Percentiles rank a stretch among this genome's conserved stretches.
phyloP scores from a whole-genome alignment of 2,888 invertebrate genomes.

The Stenodema calcarata region DNA sequence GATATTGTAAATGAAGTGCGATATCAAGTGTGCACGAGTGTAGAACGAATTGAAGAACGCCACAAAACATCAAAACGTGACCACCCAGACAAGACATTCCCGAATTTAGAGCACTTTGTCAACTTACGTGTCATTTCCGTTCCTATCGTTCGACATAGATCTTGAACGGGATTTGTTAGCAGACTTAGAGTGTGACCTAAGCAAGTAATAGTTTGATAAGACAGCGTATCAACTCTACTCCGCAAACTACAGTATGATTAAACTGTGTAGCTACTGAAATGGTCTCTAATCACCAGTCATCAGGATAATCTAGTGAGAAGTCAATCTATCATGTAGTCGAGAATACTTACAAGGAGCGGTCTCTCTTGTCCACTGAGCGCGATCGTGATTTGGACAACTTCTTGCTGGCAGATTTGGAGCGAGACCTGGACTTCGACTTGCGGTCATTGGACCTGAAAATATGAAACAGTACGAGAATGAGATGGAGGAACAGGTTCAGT shows the following conservation, averaged over 20 bases:
- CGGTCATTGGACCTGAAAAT: constrained; percentile 63
- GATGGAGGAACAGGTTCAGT: not conserved
- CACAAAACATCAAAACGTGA: not conserved
- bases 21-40: not conserved
- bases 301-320: not conserved
- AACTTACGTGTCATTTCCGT: constrained; percentile 58
- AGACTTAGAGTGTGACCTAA: constrained; percentile 71
- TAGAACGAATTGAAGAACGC: not conserved
- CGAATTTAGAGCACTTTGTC: not conserved
- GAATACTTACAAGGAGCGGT: constrained; percentile 49
- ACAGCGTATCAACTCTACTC: constrained; percentile 53
- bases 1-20: not conserved
- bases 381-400: constrained; percentile 66
- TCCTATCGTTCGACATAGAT: constrained; percentile 63
- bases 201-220: constrained; percentile 45
- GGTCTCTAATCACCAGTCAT: not conserved
- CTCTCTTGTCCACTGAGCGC: constrained; percentile 60
- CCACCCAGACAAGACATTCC: not conserved
- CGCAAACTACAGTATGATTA: not conserved
- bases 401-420: constrained; percentile 67
- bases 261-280: not conserved
- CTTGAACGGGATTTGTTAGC: constrained; percentile 68
- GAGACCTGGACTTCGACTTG: constrained; percentile 69
- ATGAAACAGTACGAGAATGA: not conserved
- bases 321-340: not conserved